Base-by-base conservation (phyloP, 2,113 vertebrate species). In the Pithys albifrons region DNA sequence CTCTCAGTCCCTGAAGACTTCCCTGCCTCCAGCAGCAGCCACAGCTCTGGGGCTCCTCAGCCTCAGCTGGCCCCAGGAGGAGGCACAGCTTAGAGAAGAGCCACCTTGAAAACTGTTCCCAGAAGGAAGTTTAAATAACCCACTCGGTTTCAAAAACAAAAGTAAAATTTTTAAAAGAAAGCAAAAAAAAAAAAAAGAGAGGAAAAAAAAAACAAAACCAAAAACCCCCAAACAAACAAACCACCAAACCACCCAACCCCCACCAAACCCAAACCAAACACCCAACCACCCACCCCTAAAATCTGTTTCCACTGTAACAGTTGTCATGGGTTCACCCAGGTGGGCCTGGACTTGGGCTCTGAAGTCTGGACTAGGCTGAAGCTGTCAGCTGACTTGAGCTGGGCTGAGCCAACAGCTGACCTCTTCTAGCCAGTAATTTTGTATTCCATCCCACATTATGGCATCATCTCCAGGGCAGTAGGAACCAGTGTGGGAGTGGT, bases 251-350 rank as follows among this genome's bases (percentile, higher is more conserved):
- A 49, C 48, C 23, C 22, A 23, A 48, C 22, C 7, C 7, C 27
- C 19, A 10, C 52, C 11, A 45, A 65, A 16, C 13, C 57, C 33
- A 58, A 31, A 17, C 31, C 31, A 33, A 55, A 55, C 54, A 55
- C 54, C 28, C 52, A 39, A 29, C 41, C 70, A 71, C 0, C 0
- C 70, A 64, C 0, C 0, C 51, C 7, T 8, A 31, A 58, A 62
- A 86, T 35, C 37, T 35, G 12, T 57, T 52, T 28, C 9, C 14
- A 20, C 2, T 37, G 5, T 16, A 46, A 28, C 25, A n/a, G n/a
- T n/a, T n/a, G n/a, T n/a, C n/a, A n/a, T n/a, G n/a, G n/a, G n/a
- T n/a, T n/a, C n/a, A n/a, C n/a, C n/a, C n/a, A n/a, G n/a, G n/a
- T n/a, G n/a, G n/a, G n/a, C n/a, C n/a, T n/a, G n/a, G n/a, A n/a